Conservation (phyloP, 2,888 invertebrate genomes). For the Eupithecia dodoneata region DNA sequence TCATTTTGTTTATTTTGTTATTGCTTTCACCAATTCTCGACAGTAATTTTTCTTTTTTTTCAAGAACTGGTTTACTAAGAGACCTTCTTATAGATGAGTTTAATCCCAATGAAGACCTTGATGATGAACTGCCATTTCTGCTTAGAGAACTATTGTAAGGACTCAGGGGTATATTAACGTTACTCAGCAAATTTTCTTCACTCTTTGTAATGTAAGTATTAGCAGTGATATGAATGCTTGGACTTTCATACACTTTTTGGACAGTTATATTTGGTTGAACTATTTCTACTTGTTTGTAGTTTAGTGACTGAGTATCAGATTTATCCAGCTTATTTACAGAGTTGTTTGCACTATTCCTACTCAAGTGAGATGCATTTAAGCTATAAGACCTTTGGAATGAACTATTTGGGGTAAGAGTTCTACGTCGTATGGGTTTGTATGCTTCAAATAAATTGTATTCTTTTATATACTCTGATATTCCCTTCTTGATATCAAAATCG, state of each 20-base stretch:
- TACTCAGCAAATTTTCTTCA: constrained; percentile 37
- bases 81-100: constrained; percentile 34
- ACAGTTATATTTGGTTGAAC: constrained; percentile 44
- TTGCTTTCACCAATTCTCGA: constrained; percentile 28
- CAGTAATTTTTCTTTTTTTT: constrained; percentile 33
- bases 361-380: constrained; percentile 30
- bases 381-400: constrained; percentile 34
- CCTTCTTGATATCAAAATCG: constrained; percentile 33
- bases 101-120: constrained; percentile 26
- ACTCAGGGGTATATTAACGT: constrained; percentile 33
- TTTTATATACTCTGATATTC: constrained; percentile 43
- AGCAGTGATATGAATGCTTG: constrained; percentile 41
- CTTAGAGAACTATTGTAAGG: constrained; percentile 23
- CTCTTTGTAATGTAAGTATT: constrained; percentile 42
- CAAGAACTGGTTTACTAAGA: constrained; percentile 31
- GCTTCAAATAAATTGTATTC: constrained; percentile 47
- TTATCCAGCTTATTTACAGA: constrained; percentile 21
- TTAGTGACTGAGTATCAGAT: constrained; percentile 26
- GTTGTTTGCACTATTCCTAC: constrained; percentile 22
- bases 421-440: constrained; percentile 44
- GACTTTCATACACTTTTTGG: constrained; percentile 44
- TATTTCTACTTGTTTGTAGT: constrained; percentile 36
- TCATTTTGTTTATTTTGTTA: constrained; percentile 9
- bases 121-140: constrained; percentile 27
- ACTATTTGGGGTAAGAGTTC: constrained; percentile 41